Evolutionary conservation across 2,888 invertebrate genomes (phyloP).

Genomic region (Cybosia mesomella): DNA sequence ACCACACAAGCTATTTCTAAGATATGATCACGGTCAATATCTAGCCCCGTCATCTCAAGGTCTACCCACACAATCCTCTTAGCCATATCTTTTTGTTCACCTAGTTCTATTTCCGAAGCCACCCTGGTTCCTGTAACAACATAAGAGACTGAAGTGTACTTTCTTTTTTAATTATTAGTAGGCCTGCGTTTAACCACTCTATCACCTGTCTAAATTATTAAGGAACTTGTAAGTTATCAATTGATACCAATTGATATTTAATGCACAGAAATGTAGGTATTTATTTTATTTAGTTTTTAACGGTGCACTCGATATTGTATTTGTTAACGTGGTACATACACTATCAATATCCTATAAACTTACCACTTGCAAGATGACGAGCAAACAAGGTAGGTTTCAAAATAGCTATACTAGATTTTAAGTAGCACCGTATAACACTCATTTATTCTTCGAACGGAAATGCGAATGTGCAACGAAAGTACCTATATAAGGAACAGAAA

Average conservation of each 20-base stretch:
- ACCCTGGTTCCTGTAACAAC: slow-evolving; percentile 30
- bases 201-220: neutral
- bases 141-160: neutral
- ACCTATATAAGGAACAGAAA: neutral
- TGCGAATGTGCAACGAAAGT: neutral
- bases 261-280: too few species aligned
- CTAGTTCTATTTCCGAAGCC: slow-evolving; percentile 29
- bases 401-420: slow-evolving; percentile 39
- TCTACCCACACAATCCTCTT: slow-evolving; percentile 91
- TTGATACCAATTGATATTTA: neutral
- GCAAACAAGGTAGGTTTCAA: slow-evolving; percentile 27
- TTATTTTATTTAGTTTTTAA: too few species aligned
- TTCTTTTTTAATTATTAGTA: neutral
- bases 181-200: too few species aligned
- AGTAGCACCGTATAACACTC: slow-evolving; percentile 41
- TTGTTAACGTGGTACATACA: too few species aligned
- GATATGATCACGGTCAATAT: slow-evolving; percentile 92
- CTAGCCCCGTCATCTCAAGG: slow-evolving; percentile 96
- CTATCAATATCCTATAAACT: slow-evolving; percentile 17
- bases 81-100: slow-evolving; percentile 52
- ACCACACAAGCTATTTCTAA: slow-evolving; percentile 96
- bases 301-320: too few species aligned
- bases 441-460: slow-evolving; percentile 40
- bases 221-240: neutral
- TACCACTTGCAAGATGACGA: slow-evolving; percentile 39